These are phyloP conservation scores for Syrphus vitripennis DNA, from an alignment of 2,888 invertebrate species.

Conservation along the genomic window DNA sequence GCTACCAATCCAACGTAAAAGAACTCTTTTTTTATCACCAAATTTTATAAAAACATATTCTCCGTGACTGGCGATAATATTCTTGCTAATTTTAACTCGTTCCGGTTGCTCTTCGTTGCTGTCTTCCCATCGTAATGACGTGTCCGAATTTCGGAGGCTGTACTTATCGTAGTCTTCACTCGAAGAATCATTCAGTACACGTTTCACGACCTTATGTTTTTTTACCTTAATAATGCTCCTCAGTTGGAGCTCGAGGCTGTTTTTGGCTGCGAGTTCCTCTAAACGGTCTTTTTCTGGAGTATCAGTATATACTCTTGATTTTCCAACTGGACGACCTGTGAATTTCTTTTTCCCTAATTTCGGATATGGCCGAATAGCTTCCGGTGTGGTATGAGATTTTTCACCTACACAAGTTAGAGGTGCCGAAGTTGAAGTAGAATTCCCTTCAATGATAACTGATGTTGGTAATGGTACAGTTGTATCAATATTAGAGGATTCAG, in stretches of 20 bases:
- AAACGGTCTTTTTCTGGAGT: constrained; percentile 9
- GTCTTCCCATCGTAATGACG: too few relatives aligned
- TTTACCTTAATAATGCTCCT: neutral
- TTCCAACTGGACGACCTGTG: neutral
- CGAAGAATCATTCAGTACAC: neutral
- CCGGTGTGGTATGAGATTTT: neutral
- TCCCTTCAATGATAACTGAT: too few relatives aligned
- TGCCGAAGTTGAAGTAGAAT: neutral
- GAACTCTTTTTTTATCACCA: too few relatives aligned
- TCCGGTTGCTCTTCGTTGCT: too few relatives aligned
- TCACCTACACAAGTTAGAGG: too few relatives aligned
- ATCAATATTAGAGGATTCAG: neutral
- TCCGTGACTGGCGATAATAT: too few relatives aligned
- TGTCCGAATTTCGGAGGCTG: neutral
- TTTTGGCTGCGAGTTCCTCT: constrained; percentile 17
- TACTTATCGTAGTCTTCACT: neutral
- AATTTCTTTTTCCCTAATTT: neutral
- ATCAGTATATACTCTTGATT: neutral
- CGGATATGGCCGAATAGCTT: neutral
- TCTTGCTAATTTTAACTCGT: too few relatives aligned
- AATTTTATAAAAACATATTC: too few relatives aligned
- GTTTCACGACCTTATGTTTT: neutral
- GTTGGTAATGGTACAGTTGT: neutral
- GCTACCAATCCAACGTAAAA: too few relatives aligned
- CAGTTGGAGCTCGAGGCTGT: constrained; percentile 5